Conservation (phyloP, 2,113 vertebrate species). For the Pycnonotus jocosus region DNA sequence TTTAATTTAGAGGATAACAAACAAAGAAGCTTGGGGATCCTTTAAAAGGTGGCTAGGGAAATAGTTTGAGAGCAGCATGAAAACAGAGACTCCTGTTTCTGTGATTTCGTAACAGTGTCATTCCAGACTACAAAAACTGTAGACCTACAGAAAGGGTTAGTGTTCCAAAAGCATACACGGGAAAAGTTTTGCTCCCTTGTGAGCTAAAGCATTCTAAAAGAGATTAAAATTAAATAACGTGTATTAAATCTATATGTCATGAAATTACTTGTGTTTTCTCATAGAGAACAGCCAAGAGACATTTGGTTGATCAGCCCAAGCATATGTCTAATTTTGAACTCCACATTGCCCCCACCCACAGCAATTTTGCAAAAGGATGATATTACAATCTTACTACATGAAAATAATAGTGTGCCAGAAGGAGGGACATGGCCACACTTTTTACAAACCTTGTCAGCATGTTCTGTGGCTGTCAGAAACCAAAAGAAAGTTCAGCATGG, state of each 20-base stretch:
- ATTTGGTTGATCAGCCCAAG: not conserved
- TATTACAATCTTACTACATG: not conserved
- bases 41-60: not conserved
- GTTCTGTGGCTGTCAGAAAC: not conserved
- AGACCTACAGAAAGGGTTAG: not conserved
- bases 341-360: accelerated
- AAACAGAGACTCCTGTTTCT: not conserved
- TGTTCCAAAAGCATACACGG: not conserved
- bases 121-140: not conserved
- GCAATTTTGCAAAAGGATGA: not conserved
- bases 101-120: not conserved
- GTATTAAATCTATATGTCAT: not conserved
- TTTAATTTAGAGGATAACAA: not conserved
- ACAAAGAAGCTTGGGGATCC: not conserved
- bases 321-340: not conserved
- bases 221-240: not conserved
- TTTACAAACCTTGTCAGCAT: not conserved
- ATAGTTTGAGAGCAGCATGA: not conserved
- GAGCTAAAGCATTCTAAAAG: not conserved
- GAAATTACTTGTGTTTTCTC: not conserved
- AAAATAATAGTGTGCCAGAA: not conserved
- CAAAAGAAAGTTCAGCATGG: not conserved
- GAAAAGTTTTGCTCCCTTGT: not conserved
- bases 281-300: not conserved
- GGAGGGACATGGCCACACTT: not conserved